A percentile compares a stretch with the other conserved stretches of the same genome.
Conservation (phyloP, 2,113 vertebrate species). For the Chamaea fasciata region DNA sequence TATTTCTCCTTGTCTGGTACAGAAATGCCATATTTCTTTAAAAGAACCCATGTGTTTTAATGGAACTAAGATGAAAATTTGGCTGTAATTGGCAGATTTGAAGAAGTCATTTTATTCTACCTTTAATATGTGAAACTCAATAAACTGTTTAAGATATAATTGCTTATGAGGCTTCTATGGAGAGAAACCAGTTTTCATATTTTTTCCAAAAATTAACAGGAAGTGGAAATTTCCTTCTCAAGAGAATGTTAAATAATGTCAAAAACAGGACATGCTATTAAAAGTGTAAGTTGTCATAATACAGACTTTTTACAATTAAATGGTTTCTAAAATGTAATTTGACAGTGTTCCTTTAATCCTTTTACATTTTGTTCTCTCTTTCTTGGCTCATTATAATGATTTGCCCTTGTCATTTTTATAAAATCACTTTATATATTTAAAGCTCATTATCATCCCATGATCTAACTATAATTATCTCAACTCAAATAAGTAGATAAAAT, state of each 20-base stretch:
- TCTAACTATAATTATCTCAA: neutral
- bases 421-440: neutral
- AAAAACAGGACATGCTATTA: neutral
- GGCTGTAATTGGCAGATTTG: neutral
- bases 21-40: neutral
- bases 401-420: neutral
- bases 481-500: neutral
- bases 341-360: neutral
- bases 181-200: neutral
- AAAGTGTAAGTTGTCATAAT: neutral
- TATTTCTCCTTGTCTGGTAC: neutral
- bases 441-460: neutral
- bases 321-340: constrained; percentile 15
- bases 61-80: neutral
- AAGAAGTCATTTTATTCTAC: neutral
- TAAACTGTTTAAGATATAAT: neutral
- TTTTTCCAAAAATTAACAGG: neutral
- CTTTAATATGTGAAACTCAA: neutral
- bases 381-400: constrained; percentile 9
- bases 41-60: neutral
- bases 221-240: neutral
- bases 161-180: neutral
- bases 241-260: neutral
- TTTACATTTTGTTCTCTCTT: constrained; percentile 1
- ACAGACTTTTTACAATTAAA: neutral